Base-by-base conservation (phyloP, 2,888 invertebrate species). In the Tigriopus californicus region DNA sequence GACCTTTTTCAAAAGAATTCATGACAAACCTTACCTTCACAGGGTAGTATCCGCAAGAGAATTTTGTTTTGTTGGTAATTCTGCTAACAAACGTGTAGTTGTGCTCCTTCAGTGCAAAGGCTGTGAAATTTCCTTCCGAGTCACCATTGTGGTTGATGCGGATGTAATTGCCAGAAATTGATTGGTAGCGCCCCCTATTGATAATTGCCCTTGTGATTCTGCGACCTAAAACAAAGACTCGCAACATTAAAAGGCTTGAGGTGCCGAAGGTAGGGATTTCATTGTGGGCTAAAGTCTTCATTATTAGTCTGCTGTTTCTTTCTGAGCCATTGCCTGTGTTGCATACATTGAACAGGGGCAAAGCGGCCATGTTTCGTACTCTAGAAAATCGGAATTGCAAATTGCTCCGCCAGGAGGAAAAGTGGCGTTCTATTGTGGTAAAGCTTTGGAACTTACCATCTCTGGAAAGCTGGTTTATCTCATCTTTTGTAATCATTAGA, bases 121-220 rank as follows among this genome's bases (percentile, higher is more conserved):
- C 85, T 0, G 95, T 91, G 74, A 91, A 97, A 72, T 97, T 97
- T 10, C 94, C 95, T 71, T 94, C 91, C 0, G 94, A 94, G 71
- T 97, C 94, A 2, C 94, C 97, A 66, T 85, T 80, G 65, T 82
- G 78, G 74, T 97, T 92, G 64, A 97, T 78, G 65, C 85, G 85
- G 67, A 95, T 90, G 62, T 83, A 83, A 69, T 91, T 85, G 18
- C 97, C 97, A 59, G 90, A 87, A 67, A 95, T 82, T 91, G 91
- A 92, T 76, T 79, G 80, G 73, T 89, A 92, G 10, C 83, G 83
- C 66, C 81, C 80, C 70, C 81, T 83, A 66, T 80, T 78, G 65
- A 91, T 85, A 70, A 94, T 90, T 64, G 83, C 81, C 65, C 84
- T 79, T 63, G 92, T 83, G 65, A 97, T 90, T 61, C 18, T 18